These are phyloP conservation scores for Coreius guichenoti DNA, from an alignment of 2,797 vertebrate species.

Conservation along the genomic window DNA sequence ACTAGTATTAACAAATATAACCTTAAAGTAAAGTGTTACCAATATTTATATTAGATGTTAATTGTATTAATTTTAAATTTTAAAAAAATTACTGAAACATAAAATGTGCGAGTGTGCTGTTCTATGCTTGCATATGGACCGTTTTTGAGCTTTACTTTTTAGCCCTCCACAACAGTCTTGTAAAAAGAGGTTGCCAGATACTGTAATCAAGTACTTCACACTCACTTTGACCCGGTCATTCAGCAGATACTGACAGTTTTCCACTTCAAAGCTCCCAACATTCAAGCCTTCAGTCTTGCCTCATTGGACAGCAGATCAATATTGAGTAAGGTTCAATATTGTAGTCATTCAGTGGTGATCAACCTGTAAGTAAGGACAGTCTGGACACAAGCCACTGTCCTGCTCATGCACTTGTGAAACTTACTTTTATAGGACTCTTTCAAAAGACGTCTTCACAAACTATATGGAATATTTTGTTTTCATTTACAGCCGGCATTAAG, in stretches of 20 bases:
- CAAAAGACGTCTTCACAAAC: constrained; percentile 21
- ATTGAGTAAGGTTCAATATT: constrained; percentile 39
- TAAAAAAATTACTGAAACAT: not conserved
- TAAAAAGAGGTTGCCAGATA: not conserved
- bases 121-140: not conserved
- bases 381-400: constrained; percentile 52
- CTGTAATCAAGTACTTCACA: constrained; percentile 39
- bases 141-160: not conserved
- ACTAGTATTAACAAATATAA: not conserved
- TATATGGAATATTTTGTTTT: not conserved
- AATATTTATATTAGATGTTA: not conserved
- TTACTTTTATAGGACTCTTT: constrained; percentile 21
- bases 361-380: constrained; percentile 45
- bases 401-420: constrained; percentile 37
- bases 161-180: not conserved
- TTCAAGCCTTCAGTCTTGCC: constrained; percentile 41
- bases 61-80: not conserved
- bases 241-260: constrained; percentile 43
- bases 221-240: constrained; percentile 45
- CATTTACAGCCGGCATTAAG: not conserved
- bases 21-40: not conserved
- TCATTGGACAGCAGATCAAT: constrained; percentile 53
- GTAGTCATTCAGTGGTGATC: constrained; percentile 45
- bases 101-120: too few species aligned
- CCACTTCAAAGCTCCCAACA: constrained; percentile 40